Base-by-base conservation (phyloP, 1,140 invertebrate species). In the Drosophila kepulauana region DNA sequence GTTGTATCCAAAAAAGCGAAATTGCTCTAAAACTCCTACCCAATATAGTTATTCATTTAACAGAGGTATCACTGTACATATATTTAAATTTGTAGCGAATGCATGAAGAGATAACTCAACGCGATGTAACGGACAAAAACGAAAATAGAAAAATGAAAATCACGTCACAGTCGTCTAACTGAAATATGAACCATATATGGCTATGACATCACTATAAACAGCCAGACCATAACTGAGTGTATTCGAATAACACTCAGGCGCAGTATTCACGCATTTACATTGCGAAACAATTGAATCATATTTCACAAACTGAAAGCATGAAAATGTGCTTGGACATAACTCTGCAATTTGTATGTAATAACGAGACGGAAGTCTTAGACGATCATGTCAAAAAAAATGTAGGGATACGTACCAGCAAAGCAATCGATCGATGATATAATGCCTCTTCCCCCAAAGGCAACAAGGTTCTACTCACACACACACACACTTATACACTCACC, bases 131-230 rank as follows among this genome's bases (percentile, higher is more conserved):
- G 58, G 48, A 48, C 45, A 59, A 49, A 68, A 54, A 59, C 16
- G 28, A 45, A 46, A 43, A 59, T 45, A 45, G 11, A 59, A 63
- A 70, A 58, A 59, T 38, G 66, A 30, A 64, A 84, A 80, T 88
- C 79, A 78, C 84, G 72, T 76, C 70, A 78, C 51, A 51, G 61
- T 38, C 79, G 75, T 66, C 81, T 85, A 89, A 85, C 85, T 89
- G 85, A 89, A 89, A 89, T 89, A 71, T 89, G 85, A 89, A 85
- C 85, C 85, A 85, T 89, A 89, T 79, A 89, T 66, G 85, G 85
- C 16, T 41, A 89, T 89, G 81, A 89, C 85, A 89, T 89, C 85
- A 85, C 85, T 81, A 76, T 79, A 79, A 81, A 68, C 68, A 81
- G 84, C 38, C 86, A 38, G 80, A 84, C 85, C 85, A 89, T 88